Evolutionary conservation across 2,797 vertebrate genomes (phyloP).

Genomic region (Scolopax bukidnonensis): DNA sequence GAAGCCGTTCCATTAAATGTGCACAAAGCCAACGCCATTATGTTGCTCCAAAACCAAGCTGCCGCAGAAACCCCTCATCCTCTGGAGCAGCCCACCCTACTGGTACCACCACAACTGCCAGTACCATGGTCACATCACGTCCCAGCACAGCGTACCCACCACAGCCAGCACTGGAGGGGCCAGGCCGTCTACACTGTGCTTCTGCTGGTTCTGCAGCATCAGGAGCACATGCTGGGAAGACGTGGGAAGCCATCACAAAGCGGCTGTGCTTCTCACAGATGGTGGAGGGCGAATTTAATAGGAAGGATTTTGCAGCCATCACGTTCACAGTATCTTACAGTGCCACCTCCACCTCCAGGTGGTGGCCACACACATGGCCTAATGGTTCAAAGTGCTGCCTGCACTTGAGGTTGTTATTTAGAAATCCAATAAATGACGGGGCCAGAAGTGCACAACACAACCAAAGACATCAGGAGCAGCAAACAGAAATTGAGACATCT

Average conservation of each 20-base stretch:
- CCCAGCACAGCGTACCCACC: neutral
- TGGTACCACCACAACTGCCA: neutral
- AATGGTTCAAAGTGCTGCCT: neutral
- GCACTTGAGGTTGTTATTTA: neutral
- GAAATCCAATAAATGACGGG: neutral
- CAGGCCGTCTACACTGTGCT: neutral
- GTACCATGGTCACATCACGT: rapidly evolving
- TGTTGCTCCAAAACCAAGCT: neutral
- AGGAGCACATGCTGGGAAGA: neutral
- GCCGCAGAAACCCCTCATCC: neutral
- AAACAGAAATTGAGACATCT: neutral
- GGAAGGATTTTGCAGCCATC: neutral
- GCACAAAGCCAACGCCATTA: neutral
- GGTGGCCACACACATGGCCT: rapidly evolving
- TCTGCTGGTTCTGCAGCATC: neutral
- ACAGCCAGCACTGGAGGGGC: rapidly evolving
- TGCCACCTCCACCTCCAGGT: neutral
- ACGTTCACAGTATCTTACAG: neutral
- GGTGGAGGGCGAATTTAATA: neutral
- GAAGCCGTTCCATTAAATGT: neutral
- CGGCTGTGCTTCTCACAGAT: neutral
- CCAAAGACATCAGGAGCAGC: neutral
- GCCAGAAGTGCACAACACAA: neutral
- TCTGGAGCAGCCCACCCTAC: neutral
- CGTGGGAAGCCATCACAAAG: neutral